Conservation (phyloP, 2,797 vertebrate genomes). For the Sphaeramia orbicularis region DNA sequence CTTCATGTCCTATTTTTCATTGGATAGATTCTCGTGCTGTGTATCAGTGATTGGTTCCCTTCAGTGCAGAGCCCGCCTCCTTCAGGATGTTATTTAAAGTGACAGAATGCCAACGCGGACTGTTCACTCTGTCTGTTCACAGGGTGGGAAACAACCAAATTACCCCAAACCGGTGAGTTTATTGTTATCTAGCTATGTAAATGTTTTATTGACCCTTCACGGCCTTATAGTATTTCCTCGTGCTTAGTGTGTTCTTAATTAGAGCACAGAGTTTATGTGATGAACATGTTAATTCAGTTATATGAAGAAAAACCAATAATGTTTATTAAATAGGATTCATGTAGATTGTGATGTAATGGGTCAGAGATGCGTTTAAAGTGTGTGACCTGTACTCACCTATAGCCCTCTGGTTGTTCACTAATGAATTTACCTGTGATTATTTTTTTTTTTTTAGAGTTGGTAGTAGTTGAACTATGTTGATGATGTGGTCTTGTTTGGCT, state of each 20-base stretch:
- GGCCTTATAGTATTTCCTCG: background rate
- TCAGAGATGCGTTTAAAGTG: too few relatives aligned
- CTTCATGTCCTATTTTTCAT: constrained; percentile 50
- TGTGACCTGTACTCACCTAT: too few relatives aligned
- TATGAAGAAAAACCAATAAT: background rate
- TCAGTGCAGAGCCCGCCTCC: constrained; percentile 41
- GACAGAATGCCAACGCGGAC: constrained; percentile 72
- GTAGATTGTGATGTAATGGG: too few relatives aligned
- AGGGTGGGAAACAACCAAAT: background rate
- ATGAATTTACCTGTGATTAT: too few relatives aligned
- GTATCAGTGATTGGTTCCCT: constrained; percentile 42
- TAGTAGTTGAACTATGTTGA: too few relatives aligned
- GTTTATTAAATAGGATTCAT: background rate
- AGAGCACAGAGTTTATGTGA: background rate
- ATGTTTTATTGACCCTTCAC: background rate
- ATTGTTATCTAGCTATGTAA: background rate
- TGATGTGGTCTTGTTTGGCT: too few relatives aligned
- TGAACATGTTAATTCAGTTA: background rate
- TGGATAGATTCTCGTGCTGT: constrained; percentile 41
- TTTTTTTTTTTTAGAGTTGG: too few relatives aligned
- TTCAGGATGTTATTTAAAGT: constrained; percentile 65
- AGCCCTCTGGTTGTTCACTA: too few relatives aligned
- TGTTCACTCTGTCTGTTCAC: background rate
- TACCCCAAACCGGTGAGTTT: constrained; percentile 53
- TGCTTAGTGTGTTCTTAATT: background rate